These are phyloP conservation scores for Chironomus striatipennis DNA, from an alignment of 1,140 invertebrate genomes.

Conservation along the genomic window DNA sequence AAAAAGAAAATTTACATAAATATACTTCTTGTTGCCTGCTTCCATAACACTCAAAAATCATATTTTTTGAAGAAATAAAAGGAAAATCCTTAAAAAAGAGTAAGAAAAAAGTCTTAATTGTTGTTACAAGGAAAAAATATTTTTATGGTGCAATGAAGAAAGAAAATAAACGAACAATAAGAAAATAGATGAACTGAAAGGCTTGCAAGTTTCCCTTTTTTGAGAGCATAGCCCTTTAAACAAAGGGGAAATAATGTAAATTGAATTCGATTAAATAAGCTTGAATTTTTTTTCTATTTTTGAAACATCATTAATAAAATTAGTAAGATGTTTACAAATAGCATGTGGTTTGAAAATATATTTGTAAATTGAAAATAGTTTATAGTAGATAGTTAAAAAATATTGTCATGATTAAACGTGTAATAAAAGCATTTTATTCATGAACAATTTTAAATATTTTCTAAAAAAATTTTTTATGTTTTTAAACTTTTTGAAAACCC, in stretches of 20 bases:
- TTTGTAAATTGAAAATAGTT: no score
- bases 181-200: not conserved
- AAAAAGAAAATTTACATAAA: slow-evolving; percentile 4
- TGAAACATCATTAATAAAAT: not conserved
- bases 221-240: not conserved
- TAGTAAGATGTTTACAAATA: not conserved
- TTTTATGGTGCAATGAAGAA: not conserved
- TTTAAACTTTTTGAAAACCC: no score
- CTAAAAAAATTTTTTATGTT: no score
- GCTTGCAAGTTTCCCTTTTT: not conserved
- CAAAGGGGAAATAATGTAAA: not conserved
- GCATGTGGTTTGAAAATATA: not conserved
- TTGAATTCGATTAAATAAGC: not conserved
- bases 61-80: not conserved
- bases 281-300: not conserved
- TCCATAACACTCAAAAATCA: not conserved
- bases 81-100: no score
- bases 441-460: no score
- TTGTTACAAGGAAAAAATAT: not conserved
- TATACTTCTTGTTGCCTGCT: not conserved
- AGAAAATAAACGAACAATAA: not conserved
- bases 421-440: no score
- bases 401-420: no score
- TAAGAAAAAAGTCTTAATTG: not conserved
- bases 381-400: no score